Percentiles rank a stretch among this genome's conserved stretches.
Evolutionary conservation across 1,140 invertebrate species (phyloP).

Genomic region (Drosophila sturtevanti): DNA sequence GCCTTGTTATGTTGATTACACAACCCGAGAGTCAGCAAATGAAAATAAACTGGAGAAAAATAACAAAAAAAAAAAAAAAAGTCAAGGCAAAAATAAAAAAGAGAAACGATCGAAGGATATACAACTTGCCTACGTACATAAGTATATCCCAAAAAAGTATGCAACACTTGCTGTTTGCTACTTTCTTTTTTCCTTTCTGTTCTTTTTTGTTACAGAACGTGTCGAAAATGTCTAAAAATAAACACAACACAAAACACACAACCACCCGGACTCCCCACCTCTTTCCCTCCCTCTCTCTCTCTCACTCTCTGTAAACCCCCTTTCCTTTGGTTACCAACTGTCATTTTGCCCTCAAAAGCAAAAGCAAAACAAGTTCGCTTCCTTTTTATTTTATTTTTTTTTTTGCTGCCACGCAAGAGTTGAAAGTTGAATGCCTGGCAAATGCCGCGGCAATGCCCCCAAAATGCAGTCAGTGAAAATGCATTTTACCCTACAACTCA

Average conservation of each 20-base stretch:
- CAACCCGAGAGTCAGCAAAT: conserved; percentile 40
- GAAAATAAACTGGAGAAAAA: conserved; percentile 49
- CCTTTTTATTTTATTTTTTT: too few relatives aligned
- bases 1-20: conserved; percentile 80
- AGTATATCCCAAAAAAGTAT: conserved; percentile 30
- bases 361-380: conserved; percentile 31
- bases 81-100: too few relatives aligned
- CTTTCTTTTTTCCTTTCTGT: conserved; percentile 8
- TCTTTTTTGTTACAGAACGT: conserved; percentile 41
- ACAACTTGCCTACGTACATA: conserved; percentile 26
- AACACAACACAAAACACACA: neutral
- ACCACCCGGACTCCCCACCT: neutral
- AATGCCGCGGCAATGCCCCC: conserved; percentile 74
- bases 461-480: conserved; percentile 51
- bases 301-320: neutral
- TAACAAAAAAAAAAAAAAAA: conserved; percentile 33
- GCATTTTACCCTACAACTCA: conserved; percentile 32
- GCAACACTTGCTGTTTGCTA: conserved; percentile 52
- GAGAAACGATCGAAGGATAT: conserved; percentile 1
- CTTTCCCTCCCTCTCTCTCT: neutral
- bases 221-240: conserved; percentile 10
- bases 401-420: conserved; percentile 58
- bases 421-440: conserved; percentile 77
- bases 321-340: conserved; percentile 11
- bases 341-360: conserved; percentile 24